A percentile compares a stretch with the other conserved stretches of the same genome.
phyloP scores from a whole-genome alignment of 2,113 vertebrate genomes.

The Camelus dromedarius region DNA sequence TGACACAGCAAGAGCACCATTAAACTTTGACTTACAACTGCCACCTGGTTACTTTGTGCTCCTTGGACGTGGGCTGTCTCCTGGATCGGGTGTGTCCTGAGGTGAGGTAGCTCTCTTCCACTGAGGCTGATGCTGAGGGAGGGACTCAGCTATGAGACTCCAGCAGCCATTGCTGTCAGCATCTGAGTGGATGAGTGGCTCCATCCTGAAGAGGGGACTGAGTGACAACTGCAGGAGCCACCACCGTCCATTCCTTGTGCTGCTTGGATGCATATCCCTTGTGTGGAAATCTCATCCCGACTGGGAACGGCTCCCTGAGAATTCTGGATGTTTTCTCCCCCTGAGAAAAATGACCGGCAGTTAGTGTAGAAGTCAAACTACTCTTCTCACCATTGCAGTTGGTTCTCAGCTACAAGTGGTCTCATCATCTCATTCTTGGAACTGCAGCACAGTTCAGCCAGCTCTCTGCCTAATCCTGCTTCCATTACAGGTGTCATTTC shows the following conservation, averaged over 20 bases:
- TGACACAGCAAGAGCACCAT: not conserved
- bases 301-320: not conserved
- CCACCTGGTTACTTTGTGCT: not conserved
- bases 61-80: not conserved
- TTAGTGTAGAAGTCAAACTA: not conserved
- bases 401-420: not conserved
- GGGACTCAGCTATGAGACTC: no score
- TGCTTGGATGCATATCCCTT: not conserved
- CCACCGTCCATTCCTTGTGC: not conserved
- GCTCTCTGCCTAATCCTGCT: not conserved
- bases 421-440: not conserved
- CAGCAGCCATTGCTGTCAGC: not conserved
- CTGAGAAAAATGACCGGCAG: not conserved
- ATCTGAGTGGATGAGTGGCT: not conserved
- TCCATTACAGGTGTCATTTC: not conserved
- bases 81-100: not conserved
- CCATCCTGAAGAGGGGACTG: not conserved
- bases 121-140: not conserved
- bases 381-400: not conserved
- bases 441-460: not conserved
- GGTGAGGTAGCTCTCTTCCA: not conserved
- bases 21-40: not conserved
- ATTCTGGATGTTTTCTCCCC: not conserved
- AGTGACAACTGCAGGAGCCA: not conserved
- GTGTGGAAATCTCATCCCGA: not conserved